Evolutionary conservation across 2,888 invertebrate genomes (phyloP).

Genomic region (Phortica magna): DNA sequence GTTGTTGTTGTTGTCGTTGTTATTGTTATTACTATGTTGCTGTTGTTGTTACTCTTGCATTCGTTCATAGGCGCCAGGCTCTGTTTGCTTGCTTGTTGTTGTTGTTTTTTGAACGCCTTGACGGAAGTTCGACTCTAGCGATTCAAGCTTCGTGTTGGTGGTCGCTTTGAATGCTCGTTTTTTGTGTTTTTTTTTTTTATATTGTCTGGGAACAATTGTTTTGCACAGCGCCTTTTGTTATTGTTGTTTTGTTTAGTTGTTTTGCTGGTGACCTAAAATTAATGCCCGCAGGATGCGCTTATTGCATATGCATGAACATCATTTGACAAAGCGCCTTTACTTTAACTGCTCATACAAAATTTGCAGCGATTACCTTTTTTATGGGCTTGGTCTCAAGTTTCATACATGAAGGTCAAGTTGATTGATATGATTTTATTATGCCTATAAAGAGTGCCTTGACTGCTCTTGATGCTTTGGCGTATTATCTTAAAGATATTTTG

Average conservation of each 20-base stretch:
- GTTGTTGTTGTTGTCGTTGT: conserved; percentile 39
- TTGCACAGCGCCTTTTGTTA: background rate
- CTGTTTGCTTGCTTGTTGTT: background rate
- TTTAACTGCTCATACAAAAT: background rate
- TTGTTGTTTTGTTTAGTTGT: conserved; percentile 36
- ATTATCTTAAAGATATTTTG: no score
- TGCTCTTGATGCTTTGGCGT: no score
- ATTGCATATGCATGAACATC: conserved; percentile 41
- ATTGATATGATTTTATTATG: background rate
- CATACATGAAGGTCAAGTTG: conserved; percentile 28
- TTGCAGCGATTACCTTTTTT: conserved; percentile 1
- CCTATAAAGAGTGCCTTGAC: background rate
- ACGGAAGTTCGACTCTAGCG: background rate
- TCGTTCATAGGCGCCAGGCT: conserved; percentile 32
- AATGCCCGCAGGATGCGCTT: conserved; percentile 44
- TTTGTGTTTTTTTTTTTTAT: conserved; percentile 4
- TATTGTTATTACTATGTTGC: conserved; percentile 49
- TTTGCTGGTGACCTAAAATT: conserved; percentile 57
- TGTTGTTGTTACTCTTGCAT: conserved; percentile 44
- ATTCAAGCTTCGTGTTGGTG: background rate
- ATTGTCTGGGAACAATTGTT: conserved; percentile 29
- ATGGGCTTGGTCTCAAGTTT: conserved; percentile 7
- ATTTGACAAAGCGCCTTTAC: conserved; percentile 45
- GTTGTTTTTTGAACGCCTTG: background rate
- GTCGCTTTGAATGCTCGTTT: background rate